Conservation (phyloP, 1,140 invertebrate genomes). For the Acyrthosiphon pisum region DNA sequence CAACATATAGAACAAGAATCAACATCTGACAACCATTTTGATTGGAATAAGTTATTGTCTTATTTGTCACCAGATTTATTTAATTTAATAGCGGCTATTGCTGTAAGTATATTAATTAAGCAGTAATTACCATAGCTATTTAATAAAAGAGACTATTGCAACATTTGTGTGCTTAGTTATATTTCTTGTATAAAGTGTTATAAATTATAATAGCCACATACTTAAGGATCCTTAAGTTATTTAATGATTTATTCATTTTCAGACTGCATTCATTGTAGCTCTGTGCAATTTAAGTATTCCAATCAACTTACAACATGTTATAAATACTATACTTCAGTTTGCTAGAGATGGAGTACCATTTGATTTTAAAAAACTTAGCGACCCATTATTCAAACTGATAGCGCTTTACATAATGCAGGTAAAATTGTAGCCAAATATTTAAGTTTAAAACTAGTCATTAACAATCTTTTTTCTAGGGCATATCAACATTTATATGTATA, state of each 20-base stretch:
- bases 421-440: conserved; percentile 60
- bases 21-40: conserved; percentile 62
- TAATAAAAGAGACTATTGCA: neutral
- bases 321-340: conserved; percentile 75
- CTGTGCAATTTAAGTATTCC: conserved; percentile 84
- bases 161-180: neutral
- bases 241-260: conserved; percentile 60
- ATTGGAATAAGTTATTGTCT: conserved; percentile 72
- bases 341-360: conserved; percentile 61
- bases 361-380: conserved; percentile 71
- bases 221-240: neutral
- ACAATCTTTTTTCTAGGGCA: conserved; percentile 69
- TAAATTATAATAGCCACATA: neutral
- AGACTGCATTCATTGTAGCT: conserved; percentile 83
- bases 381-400: conserved; percentile 73
- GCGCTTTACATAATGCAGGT: conserved; percentile 76
- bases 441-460: conserved; percentile 53
- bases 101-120: conserved; percentile 64
- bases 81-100: conserved; percentile 67
- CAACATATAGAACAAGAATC: neutral
- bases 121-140: neutral
- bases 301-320: conserved; percentile 75
- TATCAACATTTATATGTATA: conserved; percentile 90
- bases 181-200: neutral
- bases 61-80: conserved; percentile 69